Evolutionary conservation across 2,797 vertebrate species (phyloP), one percentile per base, ranked within the genome.

Genomic region (Lophotriccus pileatus): DNA sequence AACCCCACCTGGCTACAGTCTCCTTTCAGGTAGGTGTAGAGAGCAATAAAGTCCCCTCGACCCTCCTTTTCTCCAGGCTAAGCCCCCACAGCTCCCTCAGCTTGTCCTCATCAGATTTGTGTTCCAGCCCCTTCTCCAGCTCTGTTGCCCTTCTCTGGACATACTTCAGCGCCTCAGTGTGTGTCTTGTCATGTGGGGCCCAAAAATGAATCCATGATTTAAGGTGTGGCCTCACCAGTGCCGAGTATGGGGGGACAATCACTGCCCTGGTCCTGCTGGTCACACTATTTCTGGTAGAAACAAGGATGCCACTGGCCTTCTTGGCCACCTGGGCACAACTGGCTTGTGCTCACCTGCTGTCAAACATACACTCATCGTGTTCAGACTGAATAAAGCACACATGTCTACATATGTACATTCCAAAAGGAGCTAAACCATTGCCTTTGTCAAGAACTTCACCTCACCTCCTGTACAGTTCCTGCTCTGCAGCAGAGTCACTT

Each of bases 391-490:
- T 39, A 68, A 53, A 80, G n/a, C 36, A 60, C 16, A 66, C 5
- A 32, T 6, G 7, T 4, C 27, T 8, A n/a, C 2, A 32, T 2
- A 44, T 3, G 69, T 11, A 25, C 6, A 58, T 30, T n/a, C 28
- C 28, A 70, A 49, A 85, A 62, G 17, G 22, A 90, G 70, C 15
- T 39, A 7, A 58, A 53, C 25, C 37, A 15, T 2, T 30, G 7
- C 10, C 28, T 34, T 59, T 41, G 24, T 14, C 69, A 75, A 72
- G 39, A 37, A 10, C 39, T 69, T 19, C 10, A 49, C 43, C 97
- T 96, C 50, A 98, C 98, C 98, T 98, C 58, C 58, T 97, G 47
- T 98, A 97, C 15, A 98, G 91, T 5, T 98, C 97, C 62, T 98
- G 97, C 37, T 97, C 96, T 58, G 81, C 93, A 73, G 90, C 86